Evolutionary conservation across 2,797 vertebrate genomes (phyloP).

Genomic region (Neosilurus mollespiculum): DNA sequence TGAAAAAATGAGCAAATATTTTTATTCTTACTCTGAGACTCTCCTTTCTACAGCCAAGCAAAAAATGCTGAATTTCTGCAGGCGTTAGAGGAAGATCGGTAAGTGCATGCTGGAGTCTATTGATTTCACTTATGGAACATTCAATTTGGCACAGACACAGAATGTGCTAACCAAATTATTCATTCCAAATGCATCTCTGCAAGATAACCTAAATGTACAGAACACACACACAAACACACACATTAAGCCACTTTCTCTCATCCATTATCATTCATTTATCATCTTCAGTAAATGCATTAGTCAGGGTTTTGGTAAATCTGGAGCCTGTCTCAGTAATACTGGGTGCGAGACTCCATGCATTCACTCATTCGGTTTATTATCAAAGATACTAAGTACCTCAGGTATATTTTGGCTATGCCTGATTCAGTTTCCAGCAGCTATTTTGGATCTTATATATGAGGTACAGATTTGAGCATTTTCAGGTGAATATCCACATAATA

Average conservation of each 20-base stretch:
- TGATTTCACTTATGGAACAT: slow-evolving; percentile 31
- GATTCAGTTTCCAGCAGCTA: not conserved
- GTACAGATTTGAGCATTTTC: not conserved
- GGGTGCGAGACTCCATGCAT: not conserved
- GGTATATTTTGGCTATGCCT: not conserved
- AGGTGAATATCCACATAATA: not conserved
- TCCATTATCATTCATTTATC: not conserved
- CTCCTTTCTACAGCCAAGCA: slow-evolving; percentile 77
- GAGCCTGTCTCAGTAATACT: not conserved
- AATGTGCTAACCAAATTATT: slow-evolving; percentile 31
- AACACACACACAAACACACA: not conserved
- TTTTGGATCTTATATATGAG: not conserved
- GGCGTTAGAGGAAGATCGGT: slow-evolving; percentile 91
- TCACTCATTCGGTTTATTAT: not conserved
- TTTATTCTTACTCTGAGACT: not conserved
- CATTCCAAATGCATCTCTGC: slow-evolving; percentile 22
- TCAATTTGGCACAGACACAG: slow-evolving; percentile 4
- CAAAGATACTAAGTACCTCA: not conserved
- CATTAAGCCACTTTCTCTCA: not conserved
- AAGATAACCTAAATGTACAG: not conserved
- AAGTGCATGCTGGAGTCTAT: slow-evolving; percentile 53
- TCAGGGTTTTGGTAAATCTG: not conserved
- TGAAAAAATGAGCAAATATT: not conserved
- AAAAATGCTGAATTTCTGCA: slow-evolving; percentile 87
- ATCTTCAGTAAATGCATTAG: not conserved